phyloP scores from a whole-genome alignment of 2,797 vertebrate species.

The Gallirallus australis region DNA sequence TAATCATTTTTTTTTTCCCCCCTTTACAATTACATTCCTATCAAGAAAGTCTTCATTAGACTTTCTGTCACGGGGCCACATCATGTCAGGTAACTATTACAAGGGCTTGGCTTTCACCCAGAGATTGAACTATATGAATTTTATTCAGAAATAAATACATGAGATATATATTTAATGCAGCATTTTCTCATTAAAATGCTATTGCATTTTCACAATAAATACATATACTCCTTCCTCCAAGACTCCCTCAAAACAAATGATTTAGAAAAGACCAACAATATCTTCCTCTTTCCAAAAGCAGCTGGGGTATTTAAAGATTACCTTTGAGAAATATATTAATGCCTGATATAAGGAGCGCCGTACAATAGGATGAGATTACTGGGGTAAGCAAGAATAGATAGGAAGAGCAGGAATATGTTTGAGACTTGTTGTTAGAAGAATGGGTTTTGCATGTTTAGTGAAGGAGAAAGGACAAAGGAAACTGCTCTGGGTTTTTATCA shows the following conservation, averaged over 20 bases:
- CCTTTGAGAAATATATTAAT: slow-evolving; percentile 15
- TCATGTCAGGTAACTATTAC: slow-evolving; percentile 57
- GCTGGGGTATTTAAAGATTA: slow-evolving; percentile 7
- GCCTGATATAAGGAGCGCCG: background rate
- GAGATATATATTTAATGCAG: background rate
- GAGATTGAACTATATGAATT: slow-evolving; percentile 49
- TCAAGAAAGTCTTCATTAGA: slow-evolving; percentile 78
- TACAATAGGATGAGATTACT: background rate
- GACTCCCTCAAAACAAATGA: slow-evolving; percentile 7
- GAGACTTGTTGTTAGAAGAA: background rate
- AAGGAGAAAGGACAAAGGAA: background rate
- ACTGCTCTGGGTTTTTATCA: background rate
- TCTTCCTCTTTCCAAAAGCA: background rate
- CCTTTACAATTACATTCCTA: slow-evolving; percentile 75
- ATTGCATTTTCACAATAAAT: slow-evolving; percentile 35
- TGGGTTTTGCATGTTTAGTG: background rate
- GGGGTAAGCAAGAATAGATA: slow-evolving; percentile 7
- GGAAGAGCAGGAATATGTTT: background rate
- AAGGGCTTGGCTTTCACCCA: slow-evolving; percentile 41
- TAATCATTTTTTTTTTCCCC: slow-evolving; percentile 62
- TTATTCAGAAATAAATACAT: slow-evolving; percentile 29
- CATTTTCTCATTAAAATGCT: slow-evolving; percentile 33
- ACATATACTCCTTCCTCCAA: background rate
- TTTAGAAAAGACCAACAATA: background rate
- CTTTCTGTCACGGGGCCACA: slow-evolving; percentile 60